Conservation (phyloP, 92 coral and sea anemone genomes). For the Nematostella vectensis region DNA sequence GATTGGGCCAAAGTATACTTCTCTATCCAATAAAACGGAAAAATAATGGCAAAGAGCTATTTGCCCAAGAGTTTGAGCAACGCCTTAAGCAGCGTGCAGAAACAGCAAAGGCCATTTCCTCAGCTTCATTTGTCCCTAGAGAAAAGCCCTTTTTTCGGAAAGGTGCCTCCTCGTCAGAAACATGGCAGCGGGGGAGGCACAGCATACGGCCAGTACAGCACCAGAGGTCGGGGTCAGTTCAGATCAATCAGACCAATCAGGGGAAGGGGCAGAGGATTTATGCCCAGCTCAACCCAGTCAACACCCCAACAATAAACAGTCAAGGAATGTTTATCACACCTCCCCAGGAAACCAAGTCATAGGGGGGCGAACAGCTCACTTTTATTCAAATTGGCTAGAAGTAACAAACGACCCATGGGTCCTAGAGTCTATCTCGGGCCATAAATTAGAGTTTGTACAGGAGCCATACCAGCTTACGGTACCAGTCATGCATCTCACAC, state of each 20-base stretch:
- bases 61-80: constrained; percentile 23
- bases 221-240: background rate
- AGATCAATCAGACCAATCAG: background rate
- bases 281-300: constrained; percentile 1
- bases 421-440: background rate
- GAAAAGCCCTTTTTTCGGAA: background rate
- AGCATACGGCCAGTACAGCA: background rate
- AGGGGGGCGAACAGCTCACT: background rate
- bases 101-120: constrained; percentile 26
- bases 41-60: constrained; percentile 30
- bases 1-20: background rate
- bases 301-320: background rate
- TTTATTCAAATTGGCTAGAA: background rate
- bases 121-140: constrained; percentile 7
- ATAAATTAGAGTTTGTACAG: background rate
- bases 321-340: background rate
- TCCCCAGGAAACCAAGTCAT: background rate
- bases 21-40: constrained; percentile 8
- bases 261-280: constrained; percentile 1
- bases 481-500: background rate
- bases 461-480: constrained; percentile 1
- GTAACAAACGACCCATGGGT: background rate
- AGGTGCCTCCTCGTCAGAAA: background rate
- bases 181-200: constrained; percentile 1
- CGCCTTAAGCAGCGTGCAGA: constrained; percentile 25